Evolutionary conservation across 1,140 invertebrate species (phyloP), one percentile per base, ranked within the genome.

Genomic region (Globodera ellingtonae): DNA sequence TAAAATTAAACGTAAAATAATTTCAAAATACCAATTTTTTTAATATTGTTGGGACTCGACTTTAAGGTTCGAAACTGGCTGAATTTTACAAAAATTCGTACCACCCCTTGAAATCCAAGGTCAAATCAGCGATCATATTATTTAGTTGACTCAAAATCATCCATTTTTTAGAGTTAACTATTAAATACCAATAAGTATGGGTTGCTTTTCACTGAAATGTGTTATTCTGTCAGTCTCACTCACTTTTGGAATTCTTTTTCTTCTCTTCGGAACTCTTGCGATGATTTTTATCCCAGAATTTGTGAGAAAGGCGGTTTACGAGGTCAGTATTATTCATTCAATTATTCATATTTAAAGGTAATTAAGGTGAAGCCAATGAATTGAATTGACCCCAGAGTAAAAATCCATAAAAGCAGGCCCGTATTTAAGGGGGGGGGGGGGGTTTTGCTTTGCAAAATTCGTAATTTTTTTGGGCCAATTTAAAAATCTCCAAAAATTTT

Each of bases 211-310:
- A 5, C 18, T 62, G 13, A 62, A 62, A 62, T 18, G 15, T 62
- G 6, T 62, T 62, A 18, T 18, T 6, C 56, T 15, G 56, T 15
- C 56, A 6, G 5, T 62, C 1, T 6, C 15, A 18, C 15, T 62
- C 56, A 62, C 18, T 62, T 44, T 81, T 48, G 79, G 50, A 52
- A 15, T 70, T 6, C 15, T 81, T 72, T 46, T 66, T 18, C 0
- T 52, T 21, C 50, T 62, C 35, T 18, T 81, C 4, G 79, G 74
- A 7, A 48, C 56, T 47, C 65, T 81, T 48, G 15, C 52, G 47
- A 69, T 81, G 59, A 35, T 81, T 66, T 48, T 48, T n/a, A 47
- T 81, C 50, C 80, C 80, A 15, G 48, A 71, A 18, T 52, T 82
- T 4, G 73, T 81, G 15, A 69, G 21, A n/a, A 35, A 21, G 47